Base-by-base conservation (phyloP, 2,888 invertebrate genomes). In the Tolmerus cingulatus region DNA sequence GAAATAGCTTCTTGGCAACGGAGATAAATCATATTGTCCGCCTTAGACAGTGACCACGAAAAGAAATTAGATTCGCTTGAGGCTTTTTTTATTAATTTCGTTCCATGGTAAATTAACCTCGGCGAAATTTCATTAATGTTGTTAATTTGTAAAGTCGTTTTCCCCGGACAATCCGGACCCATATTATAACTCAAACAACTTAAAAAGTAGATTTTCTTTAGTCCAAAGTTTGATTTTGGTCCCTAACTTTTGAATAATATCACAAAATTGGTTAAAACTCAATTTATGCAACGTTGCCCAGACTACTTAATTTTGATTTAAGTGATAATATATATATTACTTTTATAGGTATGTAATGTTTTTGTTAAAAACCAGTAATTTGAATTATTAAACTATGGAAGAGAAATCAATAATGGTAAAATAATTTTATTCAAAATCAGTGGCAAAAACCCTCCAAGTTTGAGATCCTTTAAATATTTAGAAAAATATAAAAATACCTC, bases 1-100 rank as follows among this genome's bases (percentile, higher is more conserved):
- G 23, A 30, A n/a, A 30, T 14, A 27, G 34, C 66, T 46, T 51
- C 51, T 14, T 23, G 43, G 27, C 16, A 40, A 34, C 27, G 7
- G 51, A 51, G 23, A 79, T 79, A 79, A 79, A 79, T 79, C 79
- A 79, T 79, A 79, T 79, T 79, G 79, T 79, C 51, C 30, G 51
- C 51, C 51, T 79, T 51, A 27, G 12, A 79, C 46, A 9, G 27
- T 23, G 23, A 12, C 66, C 66, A 66, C 66, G 37, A 27, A 79
- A 79, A 40, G 12, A 30, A 79, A 23, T 79, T 79, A 40, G 79
- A 51, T 51, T 51, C n/a, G 51, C 51, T 55, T 5, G 30, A 34
- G 79, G 30, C 23, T 79, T 79, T 79, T 78, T 37, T 79, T 79
- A 79, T 79, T 79, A 79, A 79, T 79, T 79, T 79, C 14, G 27